Evolutionary conservation across 2,797 vertebrate species (phyloP).

Genomic region (Etheostoma perlongum): DNA sequence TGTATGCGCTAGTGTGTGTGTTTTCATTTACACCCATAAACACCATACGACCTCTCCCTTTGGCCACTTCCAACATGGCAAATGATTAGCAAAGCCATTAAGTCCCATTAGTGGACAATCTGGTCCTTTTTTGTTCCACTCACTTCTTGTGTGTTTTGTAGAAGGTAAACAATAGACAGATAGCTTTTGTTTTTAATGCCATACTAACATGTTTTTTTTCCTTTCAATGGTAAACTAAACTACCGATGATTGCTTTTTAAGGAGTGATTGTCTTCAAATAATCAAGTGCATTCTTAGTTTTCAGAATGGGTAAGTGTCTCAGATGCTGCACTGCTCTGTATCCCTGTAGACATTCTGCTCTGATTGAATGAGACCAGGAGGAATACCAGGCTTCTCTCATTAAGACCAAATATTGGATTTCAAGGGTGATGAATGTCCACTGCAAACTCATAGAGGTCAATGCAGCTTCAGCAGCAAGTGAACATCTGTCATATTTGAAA

Average conservation of each 20-base stretch:
- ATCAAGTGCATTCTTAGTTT: conserved; percentile 20
- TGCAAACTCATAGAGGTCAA: conserved; percentile 71
- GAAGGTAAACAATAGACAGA: neutral
- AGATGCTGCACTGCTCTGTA: conserved; percentile 20
- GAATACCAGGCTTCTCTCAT: conserved; percentile 73
- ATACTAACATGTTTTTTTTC: neutral
- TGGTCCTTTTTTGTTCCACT: conserved; percentile 14
- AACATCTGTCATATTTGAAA: conserved; percentile 75
- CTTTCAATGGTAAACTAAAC: conserved; percentile 10
- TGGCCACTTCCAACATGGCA: conserved; percentile 37
- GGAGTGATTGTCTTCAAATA: conserved; percentile 20
- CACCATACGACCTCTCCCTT: conserved; percentile 60
- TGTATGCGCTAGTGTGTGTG: conserved; percentile 28
- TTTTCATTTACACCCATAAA: conserved; percentile 48
- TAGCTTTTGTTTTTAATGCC: conserved; percentile 12
- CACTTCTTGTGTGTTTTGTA: neutral
- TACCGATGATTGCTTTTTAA: conserved; percentile 27
- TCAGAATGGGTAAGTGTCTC: conserved; percentile 1
- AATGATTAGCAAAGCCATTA: conserved; percentile 49
- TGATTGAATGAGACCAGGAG: conserved; percentile 59
- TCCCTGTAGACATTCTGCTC: conserved; percentile 37
- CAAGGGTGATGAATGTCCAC: conserved; percentile 72
- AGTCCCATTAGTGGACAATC: conserved; percentile 50
- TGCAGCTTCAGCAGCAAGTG: conserved; percentile 61
- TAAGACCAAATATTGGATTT: conserved; percentile 77